Conservation (phyloP, 2,113 vertebrate genomes). For the Leiothrix lutea region DNA sequence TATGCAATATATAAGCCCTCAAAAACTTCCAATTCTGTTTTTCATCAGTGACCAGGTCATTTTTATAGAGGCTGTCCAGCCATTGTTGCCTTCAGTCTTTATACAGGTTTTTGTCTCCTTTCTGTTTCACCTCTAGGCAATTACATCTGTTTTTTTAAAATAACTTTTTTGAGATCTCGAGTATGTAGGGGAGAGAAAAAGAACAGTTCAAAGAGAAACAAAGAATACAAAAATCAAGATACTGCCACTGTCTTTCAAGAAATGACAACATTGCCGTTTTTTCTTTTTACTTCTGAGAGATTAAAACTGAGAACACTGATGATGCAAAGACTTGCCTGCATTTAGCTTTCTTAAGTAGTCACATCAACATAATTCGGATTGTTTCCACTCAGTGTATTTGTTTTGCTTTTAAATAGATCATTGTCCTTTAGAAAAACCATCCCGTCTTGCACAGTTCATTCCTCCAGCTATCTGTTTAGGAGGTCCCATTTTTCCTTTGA, state of each 20-base stretch:
- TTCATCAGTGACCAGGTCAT: background rate
- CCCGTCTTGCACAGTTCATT: background rate
- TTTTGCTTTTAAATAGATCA: background rate
- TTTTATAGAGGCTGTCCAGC: background rate
- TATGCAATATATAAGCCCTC: background rate
- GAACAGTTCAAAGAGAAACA: background rate
- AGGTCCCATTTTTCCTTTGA: background rate
- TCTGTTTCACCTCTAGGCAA: background rate
- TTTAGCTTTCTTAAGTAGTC: slow-evolving; percentile 15
- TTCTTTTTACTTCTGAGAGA: background rate
- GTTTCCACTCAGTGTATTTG: background rate
- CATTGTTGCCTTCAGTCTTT: background rate
- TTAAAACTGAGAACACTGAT: background rate
- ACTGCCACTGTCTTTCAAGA: background rate
- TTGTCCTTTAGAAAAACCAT: background rate
- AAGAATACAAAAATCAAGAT: slow-evolving; percentile 8
- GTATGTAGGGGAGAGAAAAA: background rate
- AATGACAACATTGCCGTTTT: background rate
- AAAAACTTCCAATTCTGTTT: background rate
- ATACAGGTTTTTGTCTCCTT: background rate
- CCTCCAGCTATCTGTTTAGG: background rate
- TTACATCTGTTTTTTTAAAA: background rate
- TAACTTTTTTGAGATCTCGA: background rate
- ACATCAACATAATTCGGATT: background rate
- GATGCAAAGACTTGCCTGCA: background rate